Evolutionary conservation across 2,797 vertebrate genomes (phyloP).

Genomic region (Aplochiton taeniatus): DNA sequence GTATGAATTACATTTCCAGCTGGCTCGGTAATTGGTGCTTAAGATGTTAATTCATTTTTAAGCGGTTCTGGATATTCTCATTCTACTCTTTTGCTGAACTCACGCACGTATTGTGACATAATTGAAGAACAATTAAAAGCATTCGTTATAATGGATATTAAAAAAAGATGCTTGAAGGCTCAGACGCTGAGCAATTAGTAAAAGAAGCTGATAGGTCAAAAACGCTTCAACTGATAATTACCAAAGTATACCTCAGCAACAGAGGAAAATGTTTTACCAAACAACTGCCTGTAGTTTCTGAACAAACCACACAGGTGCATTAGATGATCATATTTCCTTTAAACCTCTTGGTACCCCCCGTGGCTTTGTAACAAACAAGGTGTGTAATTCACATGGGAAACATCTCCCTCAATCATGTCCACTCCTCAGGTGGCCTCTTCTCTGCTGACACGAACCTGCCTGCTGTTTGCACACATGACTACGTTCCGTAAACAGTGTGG

Average conservation of each 20-base stretch:
- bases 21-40: background rate
- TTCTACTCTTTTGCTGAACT: slow-evolving; percentile 6
- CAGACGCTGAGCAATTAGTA: slow-evolving; percentile 28
- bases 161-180: background rate
- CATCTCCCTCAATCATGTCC: background rate
- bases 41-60: slow-evolving; percentile 4
- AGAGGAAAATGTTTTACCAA: background rate
- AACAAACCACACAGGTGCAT: no score
- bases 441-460: slow-evolving; percentile 19
- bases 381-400: background rate
- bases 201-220: slow-evolving; percentile 12
- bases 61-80: slow-evolving; percentile 1
- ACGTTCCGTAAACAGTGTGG: no score
- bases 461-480: slow-evolving; percentile 16
- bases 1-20: background rate
- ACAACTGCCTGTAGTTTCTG: no score
- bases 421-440: background rate
- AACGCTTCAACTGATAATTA: slow-evolving; percentile 14
- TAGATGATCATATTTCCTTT: slow-evolving; percentile 5
- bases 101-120: slow-evolving; percentile 3
- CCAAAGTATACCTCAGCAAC: slow-evolving; percentile 3
- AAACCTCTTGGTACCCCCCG: slow-evolving; percentile 15
- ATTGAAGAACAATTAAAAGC: background rate
- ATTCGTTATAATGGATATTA: background rate
- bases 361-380: background rate